Conservation (phyloP, 2,888 invertebrate species). For the Monoplex corrugatus region DNA sequence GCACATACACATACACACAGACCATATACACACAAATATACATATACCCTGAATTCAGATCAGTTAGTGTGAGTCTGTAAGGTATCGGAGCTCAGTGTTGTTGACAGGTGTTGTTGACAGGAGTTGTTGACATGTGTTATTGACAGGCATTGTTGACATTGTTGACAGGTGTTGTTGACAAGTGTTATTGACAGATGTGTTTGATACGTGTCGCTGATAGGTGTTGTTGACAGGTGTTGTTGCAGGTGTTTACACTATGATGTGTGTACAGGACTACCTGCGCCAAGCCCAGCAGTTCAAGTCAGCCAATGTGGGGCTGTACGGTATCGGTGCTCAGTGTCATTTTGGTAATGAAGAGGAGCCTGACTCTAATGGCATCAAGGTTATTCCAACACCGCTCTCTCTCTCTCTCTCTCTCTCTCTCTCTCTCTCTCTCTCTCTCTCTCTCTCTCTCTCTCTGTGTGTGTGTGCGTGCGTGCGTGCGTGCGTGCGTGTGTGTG, state of each 20-base stretch:
- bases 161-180: too few species aligned
- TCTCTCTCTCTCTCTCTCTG: background rate
- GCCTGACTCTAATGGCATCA: slow-evolving; percentile 62
- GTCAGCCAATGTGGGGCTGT: slow-evolving; percentile 61
- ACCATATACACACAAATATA: background rate
- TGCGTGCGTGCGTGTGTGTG: background rate
- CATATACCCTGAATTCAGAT: background rate
- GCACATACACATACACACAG: background rate
- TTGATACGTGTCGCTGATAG: too few species aligned
- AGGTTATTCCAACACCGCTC: slow-evolving; percentile 52
- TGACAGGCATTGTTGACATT: too few species aligned
- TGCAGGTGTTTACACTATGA: background rate
- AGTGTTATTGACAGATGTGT: too few species aligned
- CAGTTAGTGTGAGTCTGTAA: background rate
- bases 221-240: background rate
- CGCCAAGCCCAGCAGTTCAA: slow-evolving; percentile 62
- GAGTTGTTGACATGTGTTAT: too few species aligned
- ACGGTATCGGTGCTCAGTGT: slow-evolving; percentile 65
- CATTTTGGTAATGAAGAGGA: slow-evolving; percentile 59
- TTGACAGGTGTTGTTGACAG: background rate
- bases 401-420: background rate
- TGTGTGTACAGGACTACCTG: slow-evolving; percentile 57
- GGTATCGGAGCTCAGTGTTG: background rate
- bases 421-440: background rate
- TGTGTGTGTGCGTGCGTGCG: background rate